Base-by-base conservation (phyloP, 2,888 invertebrate species). In the Spilosoma lubricipeda region DNA sequence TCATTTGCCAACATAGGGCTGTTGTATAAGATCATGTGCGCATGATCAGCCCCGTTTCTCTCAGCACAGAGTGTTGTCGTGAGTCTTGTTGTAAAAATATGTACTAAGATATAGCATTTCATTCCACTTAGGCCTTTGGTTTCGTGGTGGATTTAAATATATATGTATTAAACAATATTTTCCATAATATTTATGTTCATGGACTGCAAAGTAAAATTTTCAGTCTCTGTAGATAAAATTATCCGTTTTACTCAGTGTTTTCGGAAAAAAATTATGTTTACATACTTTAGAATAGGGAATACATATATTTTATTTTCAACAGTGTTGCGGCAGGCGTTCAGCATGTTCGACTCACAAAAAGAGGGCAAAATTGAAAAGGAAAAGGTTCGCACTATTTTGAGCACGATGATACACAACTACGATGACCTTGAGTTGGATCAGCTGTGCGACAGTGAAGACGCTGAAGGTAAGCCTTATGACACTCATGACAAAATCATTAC, bases 311-410 rank as follows among this genome's bases (percentile, higher is more conserved):
- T 59, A 27, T 70, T 20, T 42, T 42, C 8, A 3, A 39, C 90
- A 98, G 98, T 98, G 97, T 96, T 98, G 77, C 96, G 97, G 85
- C 96, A 97, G 86, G 98, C 98, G 33, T 98, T 98, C 96, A 97
- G 97, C 89, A 98, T 98, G 98, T 98, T 98, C 94, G 98, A 98
- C 92, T 97, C 97, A 39, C 96, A 97, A 86, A 98, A 98, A 89
- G 97, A 97, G 82, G 98, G 98, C 52, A 96, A 96, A 85, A 98
- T 98, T 76, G 98, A 98, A 87, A 98, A 97, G 88, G 98, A 98
- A 88, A 98, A 98, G 89, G 97, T 98, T 3, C 96, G 97, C 59
- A 98, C 97, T 56, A 98, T 98, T 85, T 96, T 98, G 70, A 97
- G 98, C 92, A 98, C 98, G 3, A 96, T 98, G 93, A 98, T 98